Percentiles rank a stretch among this genome's conserved stretches.
Conservation (phyloP, 2,113 vertebrate species). For the Lasiurus cinereus region DNA sequence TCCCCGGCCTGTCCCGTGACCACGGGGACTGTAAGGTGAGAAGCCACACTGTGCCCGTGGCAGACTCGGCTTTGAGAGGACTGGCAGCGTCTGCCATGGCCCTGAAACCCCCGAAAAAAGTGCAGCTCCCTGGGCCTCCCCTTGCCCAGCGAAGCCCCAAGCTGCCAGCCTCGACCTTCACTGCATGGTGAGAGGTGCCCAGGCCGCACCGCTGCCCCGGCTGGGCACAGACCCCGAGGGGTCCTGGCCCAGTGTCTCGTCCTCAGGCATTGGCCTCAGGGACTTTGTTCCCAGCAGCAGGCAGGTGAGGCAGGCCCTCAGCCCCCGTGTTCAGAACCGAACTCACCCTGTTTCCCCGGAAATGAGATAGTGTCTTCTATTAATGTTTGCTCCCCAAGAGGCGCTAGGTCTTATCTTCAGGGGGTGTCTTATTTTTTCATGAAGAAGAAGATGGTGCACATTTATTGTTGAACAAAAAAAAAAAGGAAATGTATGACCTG, state of each 20-base stretch:
- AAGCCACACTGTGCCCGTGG: not conserved
- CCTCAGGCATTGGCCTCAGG: not conserved
- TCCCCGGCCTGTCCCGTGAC: not conserved
- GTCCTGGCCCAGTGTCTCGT: fast-evolving
- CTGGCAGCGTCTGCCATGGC: not conserved
- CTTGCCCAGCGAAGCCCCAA: not conserved
- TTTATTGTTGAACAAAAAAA: no score
- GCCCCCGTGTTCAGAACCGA: not conserved
- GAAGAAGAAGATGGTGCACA: no score
- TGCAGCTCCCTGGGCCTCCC: fast-evolving
- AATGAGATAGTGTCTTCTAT: no score
- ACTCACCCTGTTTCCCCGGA: no score
- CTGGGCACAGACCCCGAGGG: fast-evolving
- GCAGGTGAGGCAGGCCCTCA: not conserved
- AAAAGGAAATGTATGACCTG: no score
- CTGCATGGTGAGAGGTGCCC: not conserved
- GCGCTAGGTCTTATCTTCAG: no score
- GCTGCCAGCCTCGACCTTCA: fast-evolving
- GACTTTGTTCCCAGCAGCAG: not conserved
- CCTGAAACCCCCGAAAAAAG: not conserved
- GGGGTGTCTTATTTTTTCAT: no score
- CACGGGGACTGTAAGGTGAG: not conserved
- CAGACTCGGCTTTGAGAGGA: not conserved
- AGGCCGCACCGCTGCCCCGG: fast-evolving
- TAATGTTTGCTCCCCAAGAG: no score